Percentiles rank a stretch among this genome's conserved stretches.
These are phyloP conservation scores for Lepus timidus DNA, from an alignment of 2,113 vertebrate species.

Conservation along the genomic window DNA sequence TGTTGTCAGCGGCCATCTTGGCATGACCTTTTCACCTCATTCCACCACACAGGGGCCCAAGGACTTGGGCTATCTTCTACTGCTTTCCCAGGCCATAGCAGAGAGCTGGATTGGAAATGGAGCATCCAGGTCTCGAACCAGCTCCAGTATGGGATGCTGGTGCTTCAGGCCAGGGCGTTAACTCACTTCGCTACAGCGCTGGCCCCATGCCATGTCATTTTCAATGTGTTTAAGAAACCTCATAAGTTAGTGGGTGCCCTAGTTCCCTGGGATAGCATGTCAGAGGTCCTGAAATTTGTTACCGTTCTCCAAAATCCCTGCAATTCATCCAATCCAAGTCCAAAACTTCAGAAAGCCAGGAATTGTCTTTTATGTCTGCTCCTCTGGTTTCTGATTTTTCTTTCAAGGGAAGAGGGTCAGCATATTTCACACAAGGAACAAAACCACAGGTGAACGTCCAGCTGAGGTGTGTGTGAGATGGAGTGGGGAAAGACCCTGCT, in stretches of 20 bases:
- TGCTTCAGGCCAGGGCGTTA: no score
- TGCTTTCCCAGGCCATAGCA: no score
- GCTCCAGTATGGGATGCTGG: no score
- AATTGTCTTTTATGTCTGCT: slow-evolving; percentile 69
- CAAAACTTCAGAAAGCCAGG: slow-evolving; percentile 80
- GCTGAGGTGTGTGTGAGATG: slow-evolving; percentile 49
- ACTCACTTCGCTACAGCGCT: no score
- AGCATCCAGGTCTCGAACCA: no score
- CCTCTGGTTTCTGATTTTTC: slow-evolving; percentile 74
- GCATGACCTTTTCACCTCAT: no score
- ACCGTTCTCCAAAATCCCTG: slow-evolving; percentile 66
- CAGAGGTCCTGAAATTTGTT: slow-evolving; percentile 68
- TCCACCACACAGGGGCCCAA: no score
- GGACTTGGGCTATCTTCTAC: no score
- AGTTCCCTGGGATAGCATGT: slow-evolving; percentile 75
- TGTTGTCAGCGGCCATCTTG: no score
- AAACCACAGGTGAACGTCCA: slow-evolving; percentile 69
- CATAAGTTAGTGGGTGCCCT: slow-evolving; percentile 74
- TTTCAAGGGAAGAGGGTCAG: slow-evolving; percentile 69
- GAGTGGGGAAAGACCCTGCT: slow-evolving; percentile 27
- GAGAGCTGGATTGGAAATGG: no score
- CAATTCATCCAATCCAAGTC: slow-evolving; percentile 76
- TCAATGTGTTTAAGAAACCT: slow-evolving; percentile 78
- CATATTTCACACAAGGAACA: slow-evolving; percentile 69
- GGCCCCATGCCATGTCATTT: slow-evolving; percentile 64